Conservation (phyloP, 2,113 vertebrate species). For the Eubucco bourcierii region DNA sequence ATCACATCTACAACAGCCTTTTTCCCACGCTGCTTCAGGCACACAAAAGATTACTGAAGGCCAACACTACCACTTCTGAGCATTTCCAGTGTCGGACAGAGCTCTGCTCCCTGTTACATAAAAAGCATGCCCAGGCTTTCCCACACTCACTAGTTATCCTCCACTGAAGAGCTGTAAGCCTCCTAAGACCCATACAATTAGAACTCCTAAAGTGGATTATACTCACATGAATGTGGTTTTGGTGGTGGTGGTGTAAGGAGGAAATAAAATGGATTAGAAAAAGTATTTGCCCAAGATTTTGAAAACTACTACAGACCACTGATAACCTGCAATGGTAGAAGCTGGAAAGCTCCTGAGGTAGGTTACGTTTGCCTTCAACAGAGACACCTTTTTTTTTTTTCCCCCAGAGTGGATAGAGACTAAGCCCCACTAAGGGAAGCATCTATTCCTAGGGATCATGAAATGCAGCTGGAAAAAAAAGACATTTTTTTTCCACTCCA, state of each 20-base stretch:
- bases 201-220: constrained; percentile 34
- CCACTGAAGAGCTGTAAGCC: constrained; percentile 2
- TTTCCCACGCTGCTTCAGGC: background rate
- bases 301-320: background rate
- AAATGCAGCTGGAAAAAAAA: background rate
- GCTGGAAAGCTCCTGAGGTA: background rate
- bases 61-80: background rate
- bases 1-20: background rate
- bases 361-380: background rate
- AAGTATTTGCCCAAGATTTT: background rate
- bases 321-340: background rate
- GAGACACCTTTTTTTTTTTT: background rate
- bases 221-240: background rate
- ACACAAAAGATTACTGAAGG: background rate
- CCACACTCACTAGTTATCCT: background rate
- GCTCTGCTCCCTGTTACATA: background rate
- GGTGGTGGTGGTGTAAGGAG: background rate
- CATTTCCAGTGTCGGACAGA: background rate
- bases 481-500: background rate
- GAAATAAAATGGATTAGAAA: background rate
- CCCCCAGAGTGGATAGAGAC: background rate
- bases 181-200: constrained; percentile 32
- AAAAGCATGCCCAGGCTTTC: background rate
- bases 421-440: background rate
- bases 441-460: background rate